Base-by-base conservation (phyloP, 2,888 invertebrate genomes). In the Venustoraphidia nigricollis region DNA sequence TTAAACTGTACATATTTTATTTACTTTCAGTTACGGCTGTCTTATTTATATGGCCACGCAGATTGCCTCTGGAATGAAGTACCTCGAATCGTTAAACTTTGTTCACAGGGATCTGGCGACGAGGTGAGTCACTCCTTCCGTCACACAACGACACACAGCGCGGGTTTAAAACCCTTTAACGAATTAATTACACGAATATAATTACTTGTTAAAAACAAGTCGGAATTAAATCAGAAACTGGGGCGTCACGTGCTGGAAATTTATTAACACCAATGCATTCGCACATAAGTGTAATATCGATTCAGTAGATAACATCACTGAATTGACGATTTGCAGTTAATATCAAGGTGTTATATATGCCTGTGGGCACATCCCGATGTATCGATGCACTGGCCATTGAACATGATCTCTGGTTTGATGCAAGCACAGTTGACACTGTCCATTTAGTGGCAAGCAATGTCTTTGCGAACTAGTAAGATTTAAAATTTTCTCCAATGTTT, bases 21-120 rank as follows among this genome's bases (percentile, higher is more conserved):
- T 62, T 53, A 61, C 57, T 72, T 72, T 49, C 67, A 88, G 87
- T 71, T 85, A 85, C 66, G 85, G 86, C 59, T 83, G 84, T 67
- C 76, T 89, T 65, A 79, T 89, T 60, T 86, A 83, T 71, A 85
- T 89, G 78, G 86, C 87, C 54, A 81, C 83, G 54, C 88, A 92
- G 73, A 82, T 91, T 65, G 84, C 90, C 57, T 86, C 88, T 51
- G 91, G 89, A 55, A 89, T 91, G 87, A 87, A 89, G 67, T 87
- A 90, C 69, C 74, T 91, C 64, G 90, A 91, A 69, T 80, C 82
- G 55, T 75, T 83, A 65, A 81, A 83, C 67, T 87, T 85, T 67
- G 82, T 91, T 56, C 90, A 91, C 70, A 78, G 86, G 60, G 89
- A 91, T 70, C 72, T 91, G 58, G 88, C 89, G 55, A 79, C 89